phyloP scores from a whole-genome alignment of 2,888 invertebrate genomes.

The Seira sanloemensis region DNA sequence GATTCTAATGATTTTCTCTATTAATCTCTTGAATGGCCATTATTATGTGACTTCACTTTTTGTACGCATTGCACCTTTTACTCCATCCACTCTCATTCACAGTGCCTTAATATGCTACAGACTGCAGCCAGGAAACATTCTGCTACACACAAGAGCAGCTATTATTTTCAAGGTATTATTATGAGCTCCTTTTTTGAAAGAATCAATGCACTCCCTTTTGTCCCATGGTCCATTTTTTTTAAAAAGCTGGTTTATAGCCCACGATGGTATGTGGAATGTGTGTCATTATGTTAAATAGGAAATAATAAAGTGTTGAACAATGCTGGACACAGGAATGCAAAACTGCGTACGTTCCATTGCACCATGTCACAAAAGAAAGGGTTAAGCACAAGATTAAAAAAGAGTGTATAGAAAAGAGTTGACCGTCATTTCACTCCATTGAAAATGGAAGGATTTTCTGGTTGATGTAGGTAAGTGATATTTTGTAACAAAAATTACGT shows the following conservation, averaged over 20 bases:
- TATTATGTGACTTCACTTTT: conserved; percentile 38
- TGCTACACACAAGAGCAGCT: not conserved
- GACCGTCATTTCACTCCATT: conserved; percentile 38
- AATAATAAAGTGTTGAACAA: conserved; percentile 27
- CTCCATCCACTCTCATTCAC: not conserved
- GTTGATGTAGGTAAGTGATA: conserved; percentile 64
- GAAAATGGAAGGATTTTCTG: conserved; percentile 37
- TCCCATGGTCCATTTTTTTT: conserved; percentile 26
- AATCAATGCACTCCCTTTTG: conserved; percentile 40
- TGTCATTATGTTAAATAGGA: conserved; percentile 55
- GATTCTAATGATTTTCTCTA: conserved; percentile 43
- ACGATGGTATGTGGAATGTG: not conserved
- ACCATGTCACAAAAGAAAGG: conserved; percentile 25
- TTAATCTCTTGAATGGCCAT: conserved; percentile 53
- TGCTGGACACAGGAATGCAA: not conserved
- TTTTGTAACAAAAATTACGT: conserved; percentile 52
- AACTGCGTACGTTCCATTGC: no score
- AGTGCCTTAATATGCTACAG: not conserved
- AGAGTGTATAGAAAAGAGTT: conserved; percentile 18
- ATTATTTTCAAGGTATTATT: not conserved
- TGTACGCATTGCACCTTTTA: not conserved
- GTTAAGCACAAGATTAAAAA: conserved; percentile 26
- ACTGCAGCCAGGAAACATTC: not conserved
- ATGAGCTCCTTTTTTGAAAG: conserved; percentile 37
- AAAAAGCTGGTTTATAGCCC: conserved; percentile 43